Evolutionary conservation across 2,888 invertebrate species (phyloP).

Genomic region (Drosophila limbata): DNA sequence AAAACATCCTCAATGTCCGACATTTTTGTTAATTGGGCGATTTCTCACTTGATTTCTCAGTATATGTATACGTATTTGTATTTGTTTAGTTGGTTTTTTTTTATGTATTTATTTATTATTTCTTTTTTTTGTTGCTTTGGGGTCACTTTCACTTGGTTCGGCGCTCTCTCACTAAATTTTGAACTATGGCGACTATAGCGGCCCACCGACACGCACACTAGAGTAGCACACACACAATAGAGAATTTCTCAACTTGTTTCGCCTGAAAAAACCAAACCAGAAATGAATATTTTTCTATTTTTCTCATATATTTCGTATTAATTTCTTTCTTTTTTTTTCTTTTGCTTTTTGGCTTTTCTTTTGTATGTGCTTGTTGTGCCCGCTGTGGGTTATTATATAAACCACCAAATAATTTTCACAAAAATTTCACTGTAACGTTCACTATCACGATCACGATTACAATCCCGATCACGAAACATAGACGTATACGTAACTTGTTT

Average conservation of each 20-base stretch:
- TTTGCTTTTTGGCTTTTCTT: conserved; percentile 18
- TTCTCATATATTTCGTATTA: conserved; percentile 27
- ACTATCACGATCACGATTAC: conserved; percentile 44
- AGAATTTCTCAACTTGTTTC: conserved; percentile 60
- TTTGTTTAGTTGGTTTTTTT: conserved; percentile 20
- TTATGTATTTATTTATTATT: conserved; percentile 22
- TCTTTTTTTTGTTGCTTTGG: conserved; percentile 27
- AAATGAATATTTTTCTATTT: conserved; percentile 64
- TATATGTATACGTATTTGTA: conserved; percentile 10
- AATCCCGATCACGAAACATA: conserved; percentile 23
- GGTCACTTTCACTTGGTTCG: conserved; percentile 73
- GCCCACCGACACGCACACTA: conserved; percentile 70
- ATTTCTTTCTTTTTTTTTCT: not conserved
- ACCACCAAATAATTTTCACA: conserved; percentile 53
- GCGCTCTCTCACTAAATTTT: conserved; percentile 66
- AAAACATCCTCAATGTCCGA: conserved; percentile 84
- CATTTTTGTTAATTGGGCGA: conserved; percentile 70
- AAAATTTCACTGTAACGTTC: conserved; percentile 47
- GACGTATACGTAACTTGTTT: conserved; percentile 30
- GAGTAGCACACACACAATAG: conserved; percentile 54
- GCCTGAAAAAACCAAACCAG: conserved; percentile 69
- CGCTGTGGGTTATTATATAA: conserved; percentile 69
- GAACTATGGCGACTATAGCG: conserved; percentile 63
- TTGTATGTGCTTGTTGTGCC: conserved; percentile 24
- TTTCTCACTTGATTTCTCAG: conserved; percentile 3